Base-by-base conservation (phyloP, 2,797 vertebrate species). In the Enteromius thamalakanensis region DNA sequence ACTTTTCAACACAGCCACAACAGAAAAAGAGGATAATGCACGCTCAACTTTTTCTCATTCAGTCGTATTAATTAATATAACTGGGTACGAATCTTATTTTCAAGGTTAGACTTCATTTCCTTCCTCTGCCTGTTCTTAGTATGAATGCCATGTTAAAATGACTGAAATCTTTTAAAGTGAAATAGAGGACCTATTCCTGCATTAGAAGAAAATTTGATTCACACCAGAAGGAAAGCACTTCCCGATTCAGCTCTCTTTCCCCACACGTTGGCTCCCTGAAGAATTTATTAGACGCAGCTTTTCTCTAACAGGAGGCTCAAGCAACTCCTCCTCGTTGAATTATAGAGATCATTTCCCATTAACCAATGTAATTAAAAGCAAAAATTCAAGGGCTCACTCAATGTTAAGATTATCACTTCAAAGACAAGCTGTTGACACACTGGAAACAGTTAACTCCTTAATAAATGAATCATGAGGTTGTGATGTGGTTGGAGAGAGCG, bases 361-460 rank as follows among this genome's bases (percentile, higher is more conserved):
- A 94, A 94, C 89, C 90, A 87, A 92, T 93, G 93, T 93, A 94
- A 94, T 93, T 88, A 90, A 79, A 83, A 64, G 74, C 88, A 53
- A 45, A 92, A 90, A 92, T 92, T 93, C 92, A 93, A 94, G 93
- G 91, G 91, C 93, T 92, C 90, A 87, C 90, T 93, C 92, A 92
- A 91, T 93, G 92, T 93, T 93, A 93, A 91, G 90, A 94, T 95
- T 92, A 93, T 93, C 92, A 93, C 91, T 94, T 94, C 93, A 95
- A 94, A 95, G 92, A 93, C 91, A 91, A 93, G 92, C 91, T 93
- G 91, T 93, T 94, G 94, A 94, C 92, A 93, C 87, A 90, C 88
- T 89, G 87, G 88, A 92, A 93, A 91, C 86, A 82, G 90, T 92
- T 92, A 92, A 93, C 87, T 91, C 89, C 85, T 89, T 92, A 91